Evolutionary conservation across 92 coral and sea anemone genomes (phyloP).

Genomic region (Diadumene lineata): DNA sequence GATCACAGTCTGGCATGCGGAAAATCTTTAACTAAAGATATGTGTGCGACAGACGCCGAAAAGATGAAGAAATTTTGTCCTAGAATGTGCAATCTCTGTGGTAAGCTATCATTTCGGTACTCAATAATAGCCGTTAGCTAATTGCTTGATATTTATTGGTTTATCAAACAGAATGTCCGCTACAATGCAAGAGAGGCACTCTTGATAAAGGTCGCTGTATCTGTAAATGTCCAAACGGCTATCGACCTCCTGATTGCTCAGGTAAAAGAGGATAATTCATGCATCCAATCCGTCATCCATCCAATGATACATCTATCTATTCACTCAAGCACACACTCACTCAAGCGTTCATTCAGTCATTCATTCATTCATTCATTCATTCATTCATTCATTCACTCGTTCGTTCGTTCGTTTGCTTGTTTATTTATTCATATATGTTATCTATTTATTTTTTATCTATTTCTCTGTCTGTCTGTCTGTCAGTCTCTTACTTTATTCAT

Average conservation of each 20-base stretch:
- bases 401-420: neutral
- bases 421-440: neutral
- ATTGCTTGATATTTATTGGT: neutral
- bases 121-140: neutral
- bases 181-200: constrained; percentile 64
- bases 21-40: constrained; percentile 37
- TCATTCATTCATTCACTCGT: neutral
- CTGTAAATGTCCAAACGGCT: constrained; percentile 49
- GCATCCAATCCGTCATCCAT: neutral
- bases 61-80: constrained; percentile 68
- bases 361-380: neutral
- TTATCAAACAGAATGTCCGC: constrained; percentile 57
- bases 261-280: constrained; percentile 19
- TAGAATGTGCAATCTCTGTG: constrained; percentile 70
- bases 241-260: constrained; percentile 71
- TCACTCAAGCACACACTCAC: neutral
- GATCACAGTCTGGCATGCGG: constrained; percentile 62
- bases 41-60: constrained; percentile 46
- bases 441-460: neutral
- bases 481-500: too few relatives aligned
- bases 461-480: too few relatives aligned
- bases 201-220: constrained; percentile 40
- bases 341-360: neutral
- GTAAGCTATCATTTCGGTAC: constrained; percentile 24
- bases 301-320: neutral